Base-by-base conservation (phyloP, 2,797 vertebrate genomes). In the Neosilurus hyrtlii region DNA sequence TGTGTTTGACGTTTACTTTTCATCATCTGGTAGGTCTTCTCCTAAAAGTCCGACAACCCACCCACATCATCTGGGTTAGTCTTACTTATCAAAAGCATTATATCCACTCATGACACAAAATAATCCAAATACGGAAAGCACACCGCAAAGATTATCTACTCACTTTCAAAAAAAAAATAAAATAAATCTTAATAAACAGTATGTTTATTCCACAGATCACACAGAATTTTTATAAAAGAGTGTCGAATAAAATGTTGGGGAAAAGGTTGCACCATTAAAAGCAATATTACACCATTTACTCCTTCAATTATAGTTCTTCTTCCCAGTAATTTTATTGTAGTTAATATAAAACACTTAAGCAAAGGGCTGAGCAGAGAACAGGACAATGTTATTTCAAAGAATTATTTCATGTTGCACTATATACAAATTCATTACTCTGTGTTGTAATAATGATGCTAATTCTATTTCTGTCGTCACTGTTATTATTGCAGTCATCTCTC, bases 11-110 rank as follows among this genome's bases (percentile, higher is more conserved):
- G 93, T 83, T 88, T 90, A 10, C 90, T 93, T 85, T 96, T 91
- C 83, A 94, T 90, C 87, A 90, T 92, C 86, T 95, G 91, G 79
- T 89, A 89, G 61, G 66, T 88, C 72, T 95, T 97, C 83, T 96
- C 95, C 97, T 98, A 81, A 6, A 86, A 62, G 30, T 52, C 26
- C 18, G 79, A 72, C 0, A 81, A 22, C 10, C 5, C 37, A 81
- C 16, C 37, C 35, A 72, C 37, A 62, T 56, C 37, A 72, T 22
- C 63, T 54, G 63, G 18, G 18, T 77, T 49, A 77, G 49, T 24
- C 37, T 37, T 2, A 59, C 16, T 35, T 20, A 57, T 57, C 35
- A 61, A 61, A 61, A 43, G 6, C 11, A 24, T 62, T 43, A n/a
- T 62, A 62, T 49, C 1, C 14, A 49, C n/a, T 18, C 35, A 49